Evolutionary conservation across 2,888 invertebrate genomes (phyloP).

Genomic region (Osedax fenrisi): DNA sequence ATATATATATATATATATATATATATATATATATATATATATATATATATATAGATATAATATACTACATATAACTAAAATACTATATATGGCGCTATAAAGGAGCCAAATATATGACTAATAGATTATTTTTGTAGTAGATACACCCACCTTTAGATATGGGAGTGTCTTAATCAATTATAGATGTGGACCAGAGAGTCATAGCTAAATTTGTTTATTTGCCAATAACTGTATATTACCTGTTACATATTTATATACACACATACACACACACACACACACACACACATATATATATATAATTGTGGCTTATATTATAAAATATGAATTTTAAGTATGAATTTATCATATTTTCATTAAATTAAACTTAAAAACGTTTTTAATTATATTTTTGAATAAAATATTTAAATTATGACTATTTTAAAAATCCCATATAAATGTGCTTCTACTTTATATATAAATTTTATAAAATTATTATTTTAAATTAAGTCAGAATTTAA

Average conservation of each 20-base stretch:
- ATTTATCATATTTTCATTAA: no score
- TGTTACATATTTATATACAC: background rate
- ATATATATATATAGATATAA: no score
- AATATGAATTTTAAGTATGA: no score
- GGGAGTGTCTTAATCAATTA: background rate
- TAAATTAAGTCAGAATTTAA: background rate
- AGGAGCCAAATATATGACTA: background rate
- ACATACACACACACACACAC: background rate
- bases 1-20: background rate
- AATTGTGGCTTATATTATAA: background rate
- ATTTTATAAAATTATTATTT: background rate
- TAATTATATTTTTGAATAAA: no score
- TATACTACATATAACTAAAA: no score
- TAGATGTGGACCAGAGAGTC: no score
- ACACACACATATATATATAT: background rate
- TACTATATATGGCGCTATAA: background rate
- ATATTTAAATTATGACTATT: no score
- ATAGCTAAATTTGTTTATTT: background rate
- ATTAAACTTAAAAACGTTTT: no score
- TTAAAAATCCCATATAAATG: no score
- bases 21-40: background rate
- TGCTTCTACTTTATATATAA: no score
- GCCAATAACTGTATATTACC: background rate
- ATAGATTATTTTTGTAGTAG: no score
- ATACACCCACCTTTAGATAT: background rate